Conservation (phyloP, 2,888 invertebrate genomes). For the Erebia aethiops region DNA sequence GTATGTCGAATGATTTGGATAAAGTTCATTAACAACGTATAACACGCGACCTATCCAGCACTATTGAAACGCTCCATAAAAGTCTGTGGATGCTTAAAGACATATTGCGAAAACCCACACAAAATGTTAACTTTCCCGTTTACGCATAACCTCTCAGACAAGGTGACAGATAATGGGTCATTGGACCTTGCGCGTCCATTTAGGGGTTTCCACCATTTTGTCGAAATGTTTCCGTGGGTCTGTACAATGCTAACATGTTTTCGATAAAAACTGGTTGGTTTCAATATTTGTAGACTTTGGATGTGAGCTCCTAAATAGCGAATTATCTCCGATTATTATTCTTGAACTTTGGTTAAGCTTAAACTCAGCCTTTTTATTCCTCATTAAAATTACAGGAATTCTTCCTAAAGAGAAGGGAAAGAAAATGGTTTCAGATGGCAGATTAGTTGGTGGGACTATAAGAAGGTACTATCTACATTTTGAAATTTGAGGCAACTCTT, state of each 20-base stretch:
- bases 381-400: neutral
- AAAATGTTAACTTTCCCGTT: conserved; percentile 28
- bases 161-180: conserved; percentile 57
- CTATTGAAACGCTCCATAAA: neutral
- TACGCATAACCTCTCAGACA: conserved; percentile 38
- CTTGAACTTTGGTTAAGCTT: neutral
- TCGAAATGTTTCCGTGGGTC: conserved; percentile 41
- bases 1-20: neutral
- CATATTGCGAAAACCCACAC: conserved; percentile 17
- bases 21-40: neutral
- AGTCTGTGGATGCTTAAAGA: conserved; percentile 5
- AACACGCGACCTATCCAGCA: neutral
- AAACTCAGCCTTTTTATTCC: neutral
- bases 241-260: conserved; percentile 22
- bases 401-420: neutral
- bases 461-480: no score
- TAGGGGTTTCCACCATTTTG: conserved; percentile 42
- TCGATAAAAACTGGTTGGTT: conserved; percentile 9
- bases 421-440: neutral
- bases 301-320: conserved; percentile 2
- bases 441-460: no score
- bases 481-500: no score
- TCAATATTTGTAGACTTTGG: conserved; percentile 13
- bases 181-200: conserved; percentile 54
- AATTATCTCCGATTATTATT: neutral